phyloP scores from a whole-genome alignment of 2,113 vertebrate genomes.

The Ammodytes marinus region DNA sequence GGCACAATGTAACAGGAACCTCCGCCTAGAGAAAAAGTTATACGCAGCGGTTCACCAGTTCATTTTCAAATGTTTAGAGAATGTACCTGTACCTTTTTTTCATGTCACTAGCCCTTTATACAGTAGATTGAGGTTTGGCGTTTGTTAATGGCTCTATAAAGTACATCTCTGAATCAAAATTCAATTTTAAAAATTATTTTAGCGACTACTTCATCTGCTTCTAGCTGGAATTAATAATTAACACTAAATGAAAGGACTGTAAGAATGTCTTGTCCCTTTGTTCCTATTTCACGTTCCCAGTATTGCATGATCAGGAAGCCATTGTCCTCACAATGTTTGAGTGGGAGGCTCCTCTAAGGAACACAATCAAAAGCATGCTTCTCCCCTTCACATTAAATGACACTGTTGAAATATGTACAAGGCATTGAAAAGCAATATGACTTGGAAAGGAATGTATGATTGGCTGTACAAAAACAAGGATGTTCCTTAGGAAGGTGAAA shows the following conservation, averaged over 20 bases:
- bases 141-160: not conserved
- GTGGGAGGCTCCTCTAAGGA: slow-evolving; percentile 20
- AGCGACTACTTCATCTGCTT: not conserved
- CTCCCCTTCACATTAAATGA: slow-evolving; percentile 36
- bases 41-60: no score
- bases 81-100: not conserved
- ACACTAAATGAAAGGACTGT: not conserved
- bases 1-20: slow-evolving; percentile 61
- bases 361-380: slow-evolving; percentile 33
- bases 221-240: not conserved
- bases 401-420: slow-evolving; percentile 62
- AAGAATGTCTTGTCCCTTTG: not conserved
- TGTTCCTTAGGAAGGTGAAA: not conserved
- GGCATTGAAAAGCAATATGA: slow-evolving; percentile 24
- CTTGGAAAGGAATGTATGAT: slow-evolving; percentile 5
- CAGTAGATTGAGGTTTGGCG: not conserved
- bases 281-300: not conserved
- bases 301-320: slow-evolving; percentile 19
- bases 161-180: not conserved
- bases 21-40: slow-evolving; percentile 56
- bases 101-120: not conserved
- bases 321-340: slow-evolving; percentile 23
- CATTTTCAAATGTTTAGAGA: no score
- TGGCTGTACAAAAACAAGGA: not conserved
- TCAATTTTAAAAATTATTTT: not conserved